Evolutionary conservation across 92 coral and sea anemone genomes (phyloP), one percentile per base, ranked within the genome.

Genomic region (Umimayanthus kanabou): DNA sequence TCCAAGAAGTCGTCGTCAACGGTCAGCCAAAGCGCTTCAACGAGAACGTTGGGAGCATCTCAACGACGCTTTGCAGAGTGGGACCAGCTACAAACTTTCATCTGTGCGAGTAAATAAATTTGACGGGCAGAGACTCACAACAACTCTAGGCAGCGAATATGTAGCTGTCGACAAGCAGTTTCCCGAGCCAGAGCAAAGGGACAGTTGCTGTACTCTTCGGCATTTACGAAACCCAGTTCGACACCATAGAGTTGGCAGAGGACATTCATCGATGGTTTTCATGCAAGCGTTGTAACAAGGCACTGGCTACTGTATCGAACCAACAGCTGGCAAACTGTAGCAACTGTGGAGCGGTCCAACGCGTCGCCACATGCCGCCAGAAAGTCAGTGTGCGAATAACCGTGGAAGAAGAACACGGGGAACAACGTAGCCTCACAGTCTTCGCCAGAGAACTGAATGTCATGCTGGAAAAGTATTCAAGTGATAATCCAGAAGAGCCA

Each of bases 11-110:
- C 30, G n/a, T 67, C 0, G 37, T 81, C 5, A 14, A 9, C 22
- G 61, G 76, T 15, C 57, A 81, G 55, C 75, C 0, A 5, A 65
- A 81, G 23, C 57, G 39, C 11, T 81, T 81, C 75, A 81, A 65
- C 39, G 23, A 65, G 25, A 15, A 25, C 55, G 58, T 40, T 37
- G 30, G 76, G 76, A 81, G 18, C 13, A 50, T 20, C 66, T 81
- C 76, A 28, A 33, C 23, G 23, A 26, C 39, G 50, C 76, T 13
- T 22, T 81, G n/a, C n/a, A 43, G 57, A 42, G 22, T 39, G 75
- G 23, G 9, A 1, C 23, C 7, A 10, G 39, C 20, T 81, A 40
- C 39, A 22, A 77, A 49, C 14, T 77, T 14, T 1, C 30, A 20
- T 50, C 57, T 2, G 58, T 77, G 4, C 57, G 58, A 9, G 39